Conservation (phyloP, 2,113 vertebrate genomes). For the Ciconia boyciana region DNA sequence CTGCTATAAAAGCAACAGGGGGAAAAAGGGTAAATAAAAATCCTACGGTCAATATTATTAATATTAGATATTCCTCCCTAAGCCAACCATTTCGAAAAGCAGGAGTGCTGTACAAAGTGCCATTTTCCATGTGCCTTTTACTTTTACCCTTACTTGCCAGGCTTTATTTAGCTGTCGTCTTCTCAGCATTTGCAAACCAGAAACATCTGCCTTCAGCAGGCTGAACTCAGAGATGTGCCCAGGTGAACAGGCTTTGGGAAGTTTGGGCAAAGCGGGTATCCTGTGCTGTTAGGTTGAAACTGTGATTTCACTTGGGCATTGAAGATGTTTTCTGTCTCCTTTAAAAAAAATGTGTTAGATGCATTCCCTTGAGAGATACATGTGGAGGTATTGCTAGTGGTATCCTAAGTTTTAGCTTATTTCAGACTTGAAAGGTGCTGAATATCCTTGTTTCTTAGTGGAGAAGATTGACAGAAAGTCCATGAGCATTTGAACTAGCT, state of each 20-base stretch:
- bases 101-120: not conserved
- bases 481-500: not conserved
- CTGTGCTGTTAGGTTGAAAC: not conserved
- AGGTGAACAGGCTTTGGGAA: not conserved
- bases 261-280: not conserved
- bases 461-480: not conserved
- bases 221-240: not conserved
- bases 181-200: not conserved
- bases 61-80: not conserved
- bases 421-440: not conserved
- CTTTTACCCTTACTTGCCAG: not conserved
- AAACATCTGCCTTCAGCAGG: not conserved
- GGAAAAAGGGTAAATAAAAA: slow-evolving; percentile 25
- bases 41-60: not conserved
- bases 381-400: not conserved
- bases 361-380: not conserved
- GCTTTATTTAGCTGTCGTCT: not conserved
- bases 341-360: not conserved
- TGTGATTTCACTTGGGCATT: not conserved
- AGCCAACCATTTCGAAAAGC: not conserved
- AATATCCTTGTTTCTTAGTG: not conserved
- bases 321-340: not conserved
- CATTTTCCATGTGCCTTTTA: slow-evolving; percentile 20
- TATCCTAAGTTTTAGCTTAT: not conserved
- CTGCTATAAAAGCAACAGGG: not conserved